These are phyloP conservation scores for Antedon mediterranea DNA, from an alignment of 53 echinoderm and acorn worm genomes.

Conservation along the genomic window DNA sequence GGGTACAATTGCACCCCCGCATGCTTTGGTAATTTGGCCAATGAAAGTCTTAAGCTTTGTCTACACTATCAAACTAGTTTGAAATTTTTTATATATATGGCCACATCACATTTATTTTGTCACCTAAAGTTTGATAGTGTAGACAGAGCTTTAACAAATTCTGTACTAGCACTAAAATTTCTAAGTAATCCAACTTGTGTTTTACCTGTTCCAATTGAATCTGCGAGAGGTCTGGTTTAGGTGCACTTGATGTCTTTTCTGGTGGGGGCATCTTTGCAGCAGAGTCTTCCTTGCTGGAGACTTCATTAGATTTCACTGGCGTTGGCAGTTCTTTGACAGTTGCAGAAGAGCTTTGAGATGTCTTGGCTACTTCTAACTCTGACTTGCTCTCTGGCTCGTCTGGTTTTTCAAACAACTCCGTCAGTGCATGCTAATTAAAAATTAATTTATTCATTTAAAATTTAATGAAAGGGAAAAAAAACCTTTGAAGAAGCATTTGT, in stretches of 20 bases:
- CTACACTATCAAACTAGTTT: not conserved
- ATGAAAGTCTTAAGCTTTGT: not conserved
- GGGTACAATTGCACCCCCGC: not conserved
- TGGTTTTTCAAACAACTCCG: slow-evolving; percentile 47
- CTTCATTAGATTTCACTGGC: not conserved
- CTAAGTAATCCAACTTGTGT: not conserved
- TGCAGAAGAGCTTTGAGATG: not conserved
- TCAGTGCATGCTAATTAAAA: slow-evolving; percentile 10
- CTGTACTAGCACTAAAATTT: not conserved
- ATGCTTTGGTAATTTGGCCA: not conserved
- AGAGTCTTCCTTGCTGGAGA: not conserved
- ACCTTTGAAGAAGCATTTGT: too few species aligned
- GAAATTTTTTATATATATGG: too few species aligned
- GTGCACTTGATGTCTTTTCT: not conserved
- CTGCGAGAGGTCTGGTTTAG: slow-evolving; percentile 24
- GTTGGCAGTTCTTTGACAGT: not conserved
- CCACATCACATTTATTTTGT: too few species aligned
- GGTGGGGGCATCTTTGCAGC: not conserved
- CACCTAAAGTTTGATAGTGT: too few species aligned
- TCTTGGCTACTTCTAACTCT: slow-evolving; percentile 15
- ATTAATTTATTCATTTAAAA: too few species aligned
- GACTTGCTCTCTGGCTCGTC: slow-evolving; percentile 8
- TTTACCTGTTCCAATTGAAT: slow-evolving; percentile 61
- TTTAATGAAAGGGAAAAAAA: too few species aligned
- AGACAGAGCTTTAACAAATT: too few species aligned